Evolutionary conservation across 2,113 vertebrate species (phyloP).

Genomic region (Limnothrissa miodon): DNA sequence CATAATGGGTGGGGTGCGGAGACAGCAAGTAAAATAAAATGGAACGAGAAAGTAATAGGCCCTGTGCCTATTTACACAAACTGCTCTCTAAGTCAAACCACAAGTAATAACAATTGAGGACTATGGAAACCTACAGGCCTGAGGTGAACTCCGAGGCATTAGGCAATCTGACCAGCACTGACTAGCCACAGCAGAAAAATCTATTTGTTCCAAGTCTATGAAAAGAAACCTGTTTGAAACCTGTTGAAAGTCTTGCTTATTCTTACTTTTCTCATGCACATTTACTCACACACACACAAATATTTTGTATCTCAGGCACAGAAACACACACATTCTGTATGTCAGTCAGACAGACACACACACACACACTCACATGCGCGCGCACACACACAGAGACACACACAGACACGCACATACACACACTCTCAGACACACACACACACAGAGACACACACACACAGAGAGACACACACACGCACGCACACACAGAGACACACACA

Average conservation of each 20-base stretch:
- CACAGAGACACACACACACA: not conserved
- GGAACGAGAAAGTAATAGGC: not conserved
- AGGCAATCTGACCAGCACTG: not conserved
- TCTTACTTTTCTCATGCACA: too few relatives aligned
- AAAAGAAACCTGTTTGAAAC: not conserved
- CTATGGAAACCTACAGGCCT: not conserved
- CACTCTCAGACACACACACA: not conserved
- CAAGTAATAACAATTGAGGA: not conserved
- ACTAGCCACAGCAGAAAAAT: not conserved
- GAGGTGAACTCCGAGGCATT: not conserved
- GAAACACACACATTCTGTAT: too few relatives aligned
- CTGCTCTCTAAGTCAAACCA: not conserved
- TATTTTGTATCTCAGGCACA: too few relatives aligned
- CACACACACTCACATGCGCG: slow-evolving; percentile 4
- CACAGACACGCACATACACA: not conserved
- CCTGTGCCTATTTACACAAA: not conserved
- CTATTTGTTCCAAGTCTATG: not conserved
- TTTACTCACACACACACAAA: too few relatives aligned
- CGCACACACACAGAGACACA: too few relatives aligned
- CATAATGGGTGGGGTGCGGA: not conserved
- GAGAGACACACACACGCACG: not conserved
- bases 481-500: not conserved
- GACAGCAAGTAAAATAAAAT: not conserved
- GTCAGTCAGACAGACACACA: not conserved
- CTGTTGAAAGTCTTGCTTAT: not conserved